phyloP scores from a whole-genome alignment of 2,888 invertebrate genomes.

The Euplexia lucipara region DNA sequence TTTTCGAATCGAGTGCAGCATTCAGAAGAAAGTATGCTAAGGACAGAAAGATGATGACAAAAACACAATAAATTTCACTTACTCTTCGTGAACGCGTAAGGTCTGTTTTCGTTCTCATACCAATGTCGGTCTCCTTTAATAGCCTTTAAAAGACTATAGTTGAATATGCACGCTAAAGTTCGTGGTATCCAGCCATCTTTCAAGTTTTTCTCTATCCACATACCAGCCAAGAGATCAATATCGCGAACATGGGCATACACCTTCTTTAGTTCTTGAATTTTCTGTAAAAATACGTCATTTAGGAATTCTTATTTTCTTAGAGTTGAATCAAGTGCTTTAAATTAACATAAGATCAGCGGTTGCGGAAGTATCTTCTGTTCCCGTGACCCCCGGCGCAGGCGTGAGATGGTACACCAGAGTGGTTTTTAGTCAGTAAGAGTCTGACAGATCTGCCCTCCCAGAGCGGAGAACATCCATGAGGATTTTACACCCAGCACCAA shows the following conservation, averaged over 20 bases:
- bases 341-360: no score
- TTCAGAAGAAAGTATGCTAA: no score
- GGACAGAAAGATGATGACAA: background rate
- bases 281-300: slow-evolving; percentile 64
- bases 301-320: no score
- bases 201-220: slow-evolving; percentile 95
- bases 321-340: no score
- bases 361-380: no score
- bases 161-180: slow-evolving; percentile 96
- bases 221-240: slow-evolving; percentile 96
- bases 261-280: slow-evolving; percentile 64
- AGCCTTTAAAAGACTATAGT: slow-evolving; percentile 95
- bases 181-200: slow-evolving; percentile 96
- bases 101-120: slow-evolving; percentile 81
- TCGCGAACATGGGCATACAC: slow-evolving; percentile 92
- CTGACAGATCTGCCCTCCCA: no score
- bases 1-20: no score
- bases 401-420: no score
- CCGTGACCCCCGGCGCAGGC: no score
- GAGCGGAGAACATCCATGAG: no score
- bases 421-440: no score
- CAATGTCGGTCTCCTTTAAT: slow-evolving; percentile 96
- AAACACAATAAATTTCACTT: slow-evolving; percentile 32
- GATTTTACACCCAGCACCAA: no score
- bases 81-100: slow-evolving; percentile 73